A percentile compares a stretch with the other conserved stretches of the same genome.
phyloP scores from a whole-genome alignment of 2,113 vertebrate species.

The Podocnemis expansa region DNA sequence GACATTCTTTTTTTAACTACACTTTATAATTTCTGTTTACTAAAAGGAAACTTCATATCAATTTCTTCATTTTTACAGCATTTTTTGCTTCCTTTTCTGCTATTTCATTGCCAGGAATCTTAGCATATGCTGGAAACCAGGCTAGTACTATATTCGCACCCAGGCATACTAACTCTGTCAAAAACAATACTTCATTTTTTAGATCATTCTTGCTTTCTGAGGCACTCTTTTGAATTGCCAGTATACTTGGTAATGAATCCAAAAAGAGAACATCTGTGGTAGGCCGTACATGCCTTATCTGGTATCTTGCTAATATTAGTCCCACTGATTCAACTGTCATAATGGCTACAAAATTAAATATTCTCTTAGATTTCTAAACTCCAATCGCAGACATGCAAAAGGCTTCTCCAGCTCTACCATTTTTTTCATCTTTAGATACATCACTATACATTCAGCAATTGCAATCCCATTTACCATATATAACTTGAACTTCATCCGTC shows the following conservation, averaged over 20 bases:
- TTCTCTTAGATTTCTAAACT: neutral
- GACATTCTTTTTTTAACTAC: neutral
- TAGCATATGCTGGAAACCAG: neutral
- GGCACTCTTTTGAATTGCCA: neutral
- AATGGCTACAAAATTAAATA: neutral
- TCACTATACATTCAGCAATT: neutral
- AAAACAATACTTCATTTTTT: neutral
- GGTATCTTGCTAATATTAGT: neutral
- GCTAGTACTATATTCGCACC: neutral
- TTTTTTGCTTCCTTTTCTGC: neutral
- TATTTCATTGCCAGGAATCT: neutral
- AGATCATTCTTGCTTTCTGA: neutral
- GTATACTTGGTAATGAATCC: neutral
- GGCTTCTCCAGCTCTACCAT: neutral
- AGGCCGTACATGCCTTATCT: neutral
- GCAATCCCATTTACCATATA: neutral
- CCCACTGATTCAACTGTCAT: neutral
- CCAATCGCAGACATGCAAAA: neutral
- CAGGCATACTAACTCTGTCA: neutral
- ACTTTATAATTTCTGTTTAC: neutral
- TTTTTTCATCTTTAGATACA: neutral
- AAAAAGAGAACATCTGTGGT: neutral
- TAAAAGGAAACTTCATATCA: neutral
- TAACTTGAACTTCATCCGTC: neutral
- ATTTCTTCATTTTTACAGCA: neutral